A percentile compares a stretch with the other conserved stretches of the same genome.
Conservation (phyloP, 2,797 vertebrate genomes). For the Prionace glauca region DNA sequence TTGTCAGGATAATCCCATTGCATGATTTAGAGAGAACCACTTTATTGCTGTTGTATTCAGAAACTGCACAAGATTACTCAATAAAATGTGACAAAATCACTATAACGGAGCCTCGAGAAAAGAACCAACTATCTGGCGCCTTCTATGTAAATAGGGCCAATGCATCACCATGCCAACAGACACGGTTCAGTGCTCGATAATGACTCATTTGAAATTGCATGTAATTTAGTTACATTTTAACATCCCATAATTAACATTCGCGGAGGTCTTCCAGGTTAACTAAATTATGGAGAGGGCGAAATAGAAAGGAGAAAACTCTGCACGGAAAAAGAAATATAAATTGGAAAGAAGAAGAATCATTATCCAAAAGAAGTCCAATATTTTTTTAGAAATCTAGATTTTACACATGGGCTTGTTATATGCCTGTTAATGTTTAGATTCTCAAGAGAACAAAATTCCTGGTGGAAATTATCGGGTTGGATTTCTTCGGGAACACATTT, state of each 20-base stretch:
- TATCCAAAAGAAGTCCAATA: neutral
- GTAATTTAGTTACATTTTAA: conserved; percentile 38
- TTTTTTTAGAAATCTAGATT: neutral
- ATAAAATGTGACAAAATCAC: conserved; percentile 6
- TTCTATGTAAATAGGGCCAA: conserved; percentile 24
- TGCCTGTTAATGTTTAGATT: neutral
- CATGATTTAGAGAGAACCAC: conserved; percentile 9
- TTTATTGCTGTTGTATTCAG: conserved; percentile 18
- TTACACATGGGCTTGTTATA: neutral
- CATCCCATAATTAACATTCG: conserved; percentile 33
- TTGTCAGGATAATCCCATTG: conserved; percentile 14
- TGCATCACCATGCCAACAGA: conserved; percentile 31
- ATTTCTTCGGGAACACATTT: neutral
- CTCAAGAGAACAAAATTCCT: neutral
- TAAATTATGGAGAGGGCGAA: conserved; percentile 15
- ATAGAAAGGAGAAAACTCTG: neutral
- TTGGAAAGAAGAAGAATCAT: neutral
- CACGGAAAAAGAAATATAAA: neutral
- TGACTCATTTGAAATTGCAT: conserved; percentile 35
- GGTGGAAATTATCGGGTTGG: neutral
- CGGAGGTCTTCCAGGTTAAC: conserved; percentile 30
- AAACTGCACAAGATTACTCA: conserved; percentile 30
- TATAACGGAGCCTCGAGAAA: neutral
- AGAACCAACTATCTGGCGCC: neutral
- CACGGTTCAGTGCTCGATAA: conserved; percentile 22